Base-by-base conservation (phyloP, 2,113 vertebrate species). In the Mustelus asterias region DNA sequence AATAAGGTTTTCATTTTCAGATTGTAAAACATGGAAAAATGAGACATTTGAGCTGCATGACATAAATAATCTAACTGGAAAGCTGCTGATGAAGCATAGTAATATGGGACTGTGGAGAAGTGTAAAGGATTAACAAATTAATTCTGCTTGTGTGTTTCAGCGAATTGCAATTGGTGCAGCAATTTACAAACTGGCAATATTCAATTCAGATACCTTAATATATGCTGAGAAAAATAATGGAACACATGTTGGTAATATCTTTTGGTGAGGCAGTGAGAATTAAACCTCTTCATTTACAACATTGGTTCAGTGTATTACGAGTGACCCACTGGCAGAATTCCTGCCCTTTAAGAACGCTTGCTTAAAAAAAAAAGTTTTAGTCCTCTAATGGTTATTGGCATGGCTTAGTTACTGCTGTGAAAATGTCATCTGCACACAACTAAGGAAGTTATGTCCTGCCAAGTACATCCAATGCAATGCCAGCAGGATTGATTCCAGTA, bases 401-500 rank as follows among this genome's bases (percentile, higher is more conserved):
- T 72, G 44, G 69, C 14, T 96, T 96, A 96, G 96, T 97, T 96
- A 97, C 97, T 97, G 97, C 98, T 98, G 97, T 96, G 97, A 96
- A 97, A 96, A 97, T 97, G 96, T 97, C 97, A 97, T 97, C 97
- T 97, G 96, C 96, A 96, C 96, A 97, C 95, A 96, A 97, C 96
- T 97, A 72, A 97, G 97, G 96, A 98, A 97, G 97, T 97, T 97
- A 97, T 96, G 96, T 96, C 96, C 96, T 96, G 97, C 97, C 98
- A 98, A 97, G 97, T 97, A 97, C 96, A 97, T 96, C 97, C 96
- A 89, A 97, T 96, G 96, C 80, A 96, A 24, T 97, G 98, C 98
- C 98, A 99, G 98, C 97, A 97, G 98, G 98, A 98, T 97, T 97
- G 88, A 96, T 96, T 98, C 98, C 98, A 98, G 97, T 72, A 96